Conservation (phyloP, 2,888 invertebrate species). For the Melanotus villosus region DNA sequence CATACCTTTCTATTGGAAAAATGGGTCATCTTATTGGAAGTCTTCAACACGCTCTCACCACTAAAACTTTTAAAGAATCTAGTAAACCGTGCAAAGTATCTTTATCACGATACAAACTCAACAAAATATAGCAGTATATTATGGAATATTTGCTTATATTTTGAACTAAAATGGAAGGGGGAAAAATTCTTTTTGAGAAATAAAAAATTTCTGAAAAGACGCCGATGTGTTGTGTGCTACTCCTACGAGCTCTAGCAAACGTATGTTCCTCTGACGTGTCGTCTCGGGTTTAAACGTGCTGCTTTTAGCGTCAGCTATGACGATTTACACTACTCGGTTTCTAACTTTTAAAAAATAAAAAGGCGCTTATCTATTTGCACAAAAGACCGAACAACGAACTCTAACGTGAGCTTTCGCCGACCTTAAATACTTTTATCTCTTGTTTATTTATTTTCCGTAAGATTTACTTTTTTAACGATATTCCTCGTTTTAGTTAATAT, state of each 20-base stretch:
- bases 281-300: constrained; percentile 1
- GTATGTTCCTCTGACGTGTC: constrained; percentile 21
- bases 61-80: constrained; percentile 2
- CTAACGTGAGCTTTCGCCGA: not conserved
- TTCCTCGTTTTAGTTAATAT: no score
- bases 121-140: constrained; percentile 11
- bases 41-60: not conserved
- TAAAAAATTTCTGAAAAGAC: constrained; percentile 2
- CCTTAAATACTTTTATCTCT: no score
- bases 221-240: not conserved
- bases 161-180: not conserved
- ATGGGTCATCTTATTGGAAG: constrained; percentile 36
- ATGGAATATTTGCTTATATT: not conserved
- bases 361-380: constrained; percentile 4
- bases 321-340: not conserved
- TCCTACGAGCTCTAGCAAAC: not conserved
- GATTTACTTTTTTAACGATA: no score
- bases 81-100: not conserved
- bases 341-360: not conserved
- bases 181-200: constrained; percentile 6
- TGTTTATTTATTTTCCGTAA: no score
- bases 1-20: constrained; percentile 37
- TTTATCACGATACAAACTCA: not conserved
- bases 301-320: constrained; percentile 18
- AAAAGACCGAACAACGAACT: constrained; percentile 16